Base-by-base conservation (phyloP, 2,888 invertebrate species). In the Apotomis capreana region DNA sequence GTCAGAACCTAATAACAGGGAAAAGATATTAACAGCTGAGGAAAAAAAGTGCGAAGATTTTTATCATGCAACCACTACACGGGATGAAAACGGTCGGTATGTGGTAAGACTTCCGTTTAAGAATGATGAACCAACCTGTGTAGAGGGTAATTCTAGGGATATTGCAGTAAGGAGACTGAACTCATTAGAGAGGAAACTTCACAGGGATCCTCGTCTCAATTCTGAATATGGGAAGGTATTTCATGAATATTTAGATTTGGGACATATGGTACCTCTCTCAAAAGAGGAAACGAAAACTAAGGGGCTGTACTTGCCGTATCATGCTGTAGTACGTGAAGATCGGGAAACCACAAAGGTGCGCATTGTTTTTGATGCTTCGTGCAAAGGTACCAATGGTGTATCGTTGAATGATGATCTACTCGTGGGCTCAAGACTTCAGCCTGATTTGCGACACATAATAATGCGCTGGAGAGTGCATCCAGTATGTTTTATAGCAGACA, bases 251-350 rank as follows among this genome's bases (percentile, higher is more conserved):
- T 8, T 69, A 15, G 26, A 59, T 0, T 63, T 75, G 10, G 61
- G 63, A n/a, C 77, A 77, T 51, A 74, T 75, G 72, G 68, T 65
- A 10, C 26, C 13, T 15, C 57, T 75, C 1, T 51, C 67, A 37
- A 58, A 54, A 13, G 65, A 76, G 8, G 40, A 69, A 36, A 37
- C 37, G 0, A 70, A 68, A 5, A 46, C 37, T n/a, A 15, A 69
- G 3, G 62, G 74, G 3, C 76, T 77, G 0, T 81, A 80, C 60
- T 64, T 83, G 51, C 82, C 83, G 6, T 82, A 83, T 65, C 82
- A 80, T 49, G 77, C 79, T 0, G 79, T 84, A 0, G 51, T 80
- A 4, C 74, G 78, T 3, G 74, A 79, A 8, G 80, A 81, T 52
- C 78, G 73, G 37, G 65, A 63, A 3, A 79, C 81, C 3, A 77